Evolutionary conservation across 2,888 invertebrate genomes (phyloP).

Genomic region (Zhuqinia jingwanae): DNA sequence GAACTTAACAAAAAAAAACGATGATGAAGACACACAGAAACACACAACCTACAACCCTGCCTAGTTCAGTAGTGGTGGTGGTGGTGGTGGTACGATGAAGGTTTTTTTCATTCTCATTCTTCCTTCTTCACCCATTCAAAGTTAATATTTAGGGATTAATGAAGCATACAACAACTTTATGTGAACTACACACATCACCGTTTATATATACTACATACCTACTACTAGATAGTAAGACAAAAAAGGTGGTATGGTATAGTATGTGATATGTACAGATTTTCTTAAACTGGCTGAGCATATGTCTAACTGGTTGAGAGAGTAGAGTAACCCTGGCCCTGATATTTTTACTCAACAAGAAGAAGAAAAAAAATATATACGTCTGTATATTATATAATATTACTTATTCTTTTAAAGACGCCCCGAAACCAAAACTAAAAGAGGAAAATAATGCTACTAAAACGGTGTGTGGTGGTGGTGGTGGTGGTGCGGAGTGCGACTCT

Average conservation of each 20-base stretch:
- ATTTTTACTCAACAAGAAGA: not conserved
- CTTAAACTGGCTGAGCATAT: slow-evolving; percentile 9
- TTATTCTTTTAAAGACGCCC: slow-evolving; percentile 51
- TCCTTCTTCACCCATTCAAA: slow-evolving; percentile 55
- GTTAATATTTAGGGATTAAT: slow-evolving; percentile 79
- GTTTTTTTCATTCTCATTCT: slow-evolving; percentile 44
- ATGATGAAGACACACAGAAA: not conserved
- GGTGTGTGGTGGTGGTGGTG: not conserved
- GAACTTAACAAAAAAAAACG: slow-evolving; percentile 12
- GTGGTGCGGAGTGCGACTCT: slow-evolving; percentile 10
- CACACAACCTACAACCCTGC: too few relatives aligned
- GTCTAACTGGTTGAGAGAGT: not conserved
- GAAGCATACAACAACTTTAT: slow-evolving; percentile 74
- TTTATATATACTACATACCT: not conserved
- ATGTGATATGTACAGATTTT: slow-evolving; percentile 49
- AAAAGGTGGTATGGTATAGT: slow-evolving; percentile 17
- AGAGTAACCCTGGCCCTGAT: slow-evolving; percentile 51
- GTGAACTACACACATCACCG: slow-evolving; percentile 1
- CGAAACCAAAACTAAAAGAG: slow-evolving; percentile 53
- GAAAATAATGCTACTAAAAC: not conserved
- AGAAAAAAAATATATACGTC: not conserved
- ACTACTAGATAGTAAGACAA: not conserved
- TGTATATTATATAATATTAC: not conserved
- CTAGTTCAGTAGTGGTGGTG: too few relatives aligned
- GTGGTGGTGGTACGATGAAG: not conserved